Evolutionary conservation across 1,140 invertebrate genomes (phyloP).

Genomic region (Agrypnia vestita): DNA sequence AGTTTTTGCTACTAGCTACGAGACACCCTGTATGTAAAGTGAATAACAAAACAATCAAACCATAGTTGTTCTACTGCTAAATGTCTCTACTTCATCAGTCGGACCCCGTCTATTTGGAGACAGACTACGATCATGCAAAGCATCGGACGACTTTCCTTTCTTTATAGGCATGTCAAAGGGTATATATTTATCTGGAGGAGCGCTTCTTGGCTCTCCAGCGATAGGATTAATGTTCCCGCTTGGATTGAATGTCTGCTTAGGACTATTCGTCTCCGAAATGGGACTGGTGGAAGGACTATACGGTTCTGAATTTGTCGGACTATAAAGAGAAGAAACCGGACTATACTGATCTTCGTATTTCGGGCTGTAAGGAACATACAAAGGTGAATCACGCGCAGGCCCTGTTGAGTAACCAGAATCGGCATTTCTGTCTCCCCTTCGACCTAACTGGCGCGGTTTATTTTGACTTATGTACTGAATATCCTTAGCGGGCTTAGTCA

Average conservation of each 20-base stretch:
- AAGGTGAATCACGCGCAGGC: neutral
- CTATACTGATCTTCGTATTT: conserved; percentile 69
- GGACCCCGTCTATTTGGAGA: conserved; percentile 26
- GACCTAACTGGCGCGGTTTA: conserved; percentile 71
- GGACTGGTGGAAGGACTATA: conserved; percentile 70
- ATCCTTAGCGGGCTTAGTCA: conserved; percentile 74
- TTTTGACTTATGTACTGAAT: conserved; percentile 71
- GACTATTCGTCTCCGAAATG: conserved; percentile 65
- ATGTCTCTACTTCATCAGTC: conserved; percentile 66
- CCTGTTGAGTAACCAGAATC: conserved; percentile 71
- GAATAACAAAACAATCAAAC: conserved; percentile 61
- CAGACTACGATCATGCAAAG: conserved; percentile 59
- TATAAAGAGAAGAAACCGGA: conserved; percentile 68
- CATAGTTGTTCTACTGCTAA: conserved; percentile 71
- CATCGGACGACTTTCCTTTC: conserved; percentile 69
- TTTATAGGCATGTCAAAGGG: conserved; percentile 68
- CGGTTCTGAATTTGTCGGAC: conserved; percentile 70
- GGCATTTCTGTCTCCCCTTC: conserved; percentile 68
- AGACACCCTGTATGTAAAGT: too few species aligned
- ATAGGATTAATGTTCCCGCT: conserved; percentile 64
- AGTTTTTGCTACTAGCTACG: too few species aligned
- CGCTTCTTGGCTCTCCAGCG: conserved; percentile 69
- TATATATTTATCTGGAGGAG: conserved; percentile 67
- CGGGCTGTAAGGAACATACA: conserved; percentile 60
- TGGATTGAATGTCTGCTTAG: conserved; percentile 66